These are phyloP conservation scores for Epinephelus fuscoguttatus DNA, from an alignment of 2,113 vertebrate species.

Conservation along the genomic window DNA sequence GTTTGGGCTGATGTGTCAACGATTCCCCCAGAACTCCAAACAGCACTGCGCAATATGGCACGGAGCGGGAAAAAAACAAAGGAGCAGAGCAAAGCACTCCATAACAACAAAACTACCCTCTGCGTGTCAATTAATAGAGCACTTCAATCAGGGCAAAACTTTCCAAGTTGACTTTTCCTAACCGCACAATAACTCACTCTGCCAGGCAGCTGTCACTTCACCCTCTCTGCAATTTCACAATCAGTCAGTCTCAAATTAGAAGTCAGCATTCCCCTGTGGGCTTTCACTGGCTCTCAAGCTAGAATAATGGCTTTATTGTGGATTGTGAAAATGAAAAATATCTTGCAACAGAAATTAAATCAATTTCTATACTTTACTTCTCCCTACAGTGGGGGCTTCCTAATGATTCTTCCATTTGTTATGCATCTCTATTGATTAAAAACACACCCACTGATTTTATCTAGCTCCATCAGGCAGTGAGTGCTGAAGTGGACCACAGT, in stretches of 20 bases:
- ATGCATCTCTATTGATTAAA: neutral
- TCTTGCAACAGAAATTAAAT: neutral
- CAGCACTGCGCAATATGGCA: slow-evolving; percentile 23
- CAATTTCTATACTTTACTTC: neutral
- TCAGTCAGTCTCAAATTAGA: slow-evolving; percentile 43
- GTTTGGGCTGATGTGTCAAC: slow-evolving; percentile 72
- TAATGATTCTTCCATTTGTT: neutral
- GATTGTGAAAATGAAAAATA: neutral
- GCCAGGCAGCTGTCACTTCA: slow-evolving; percentile 15
- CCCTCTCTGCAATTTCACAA: slow-evolving; percentile 41
- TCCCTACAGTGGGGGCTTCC: neutral
- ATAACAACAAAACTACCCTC: slow-evolving; percentile 35
- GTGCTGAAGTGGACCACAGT: neutral
- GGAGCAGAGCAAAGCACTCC: slow-evolving; percentile 29
- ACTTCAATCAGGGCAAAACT: slow-evolving; percentile 51
- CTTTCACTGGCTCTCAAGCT: neutral
- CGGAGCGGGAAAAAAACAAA: slow-evolving; percentile 9
- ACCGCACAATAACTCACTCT: slow-evolving; percentile 37
- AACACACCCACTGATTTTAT: neutral
- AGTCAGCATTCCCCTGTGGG: neutral
- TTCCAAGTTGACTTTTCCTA: slow-evolving; percentile 42
- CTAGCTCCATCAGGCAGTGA: neutral
- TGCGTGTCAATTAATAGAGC: slow-evolving; percentile 45
- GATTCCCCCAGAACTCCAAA: slow-evolving; percentile 43
- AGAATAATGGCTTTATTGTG: slow-evolving; percentile 1